Base-by-base conservation (phyloP, 2,797 vertebrate genomes). In the Gambelia wislizenii region DNA sequence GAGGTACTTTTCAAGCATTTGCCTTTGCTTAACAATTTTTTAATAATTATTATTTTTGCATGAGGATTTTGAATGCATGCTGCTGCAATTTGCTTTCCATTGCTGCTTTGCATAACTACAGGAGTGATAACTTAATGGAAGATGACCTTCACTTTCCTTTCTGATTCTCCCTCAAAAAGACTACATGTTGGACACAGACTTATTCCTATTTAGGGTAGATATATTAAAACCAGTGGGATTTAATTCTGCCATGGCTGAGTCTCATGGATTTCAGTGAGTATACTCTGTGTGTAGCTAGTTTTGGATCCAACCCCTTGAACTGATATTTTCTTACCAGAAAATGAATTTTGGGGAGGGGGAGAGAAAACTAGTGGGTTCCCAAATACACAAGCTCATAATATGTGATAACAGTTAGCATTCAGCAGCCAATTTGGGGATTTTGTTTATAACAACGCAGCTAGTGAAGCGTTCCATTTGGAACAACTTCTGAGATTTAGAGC, bases 1-100 rank as follows among this genome's bases (percentile, higher is more conserved):
- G 98, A 99, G 98, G 98, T 99, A 99, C 97, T 98, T 97, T 97
- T 97, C 93, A 95, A 96, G 91, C 97, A 97, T 97, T 97, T 98
- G 96, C 96, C 96, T 74, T 94, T 95, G 93, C 94, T 95, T 91
- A 91, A 94, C 96, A 93, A 95, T 92, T 94, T 95, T 89, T 91
- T 94, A 96, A 89, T 94, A 97, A 96, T 96, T 96, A 52, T 96
- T 88, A 90, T 95, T 96, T 90, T 95, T 97, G 97, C 97, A 96
- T 97, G 97, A 89, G 94, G 86, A 90, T 94, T 89, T 87, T 86
- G 91, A 92, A 85, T 97, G 97, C 97, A 97, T 97, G 96, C 92
- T 54, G 33, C 64, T 84, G 80, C 86, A 91, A 89, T 95, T 94
- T 94, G 92, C 91, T 79, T 84, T 95, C 94, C 59, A 20, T 39